Evolutionary conservation across 2,113 vertebrate genomes (phyloP), one percentile per base, ranked within the genome.

Genomic region (Chlamydotis undulata): DNA sequence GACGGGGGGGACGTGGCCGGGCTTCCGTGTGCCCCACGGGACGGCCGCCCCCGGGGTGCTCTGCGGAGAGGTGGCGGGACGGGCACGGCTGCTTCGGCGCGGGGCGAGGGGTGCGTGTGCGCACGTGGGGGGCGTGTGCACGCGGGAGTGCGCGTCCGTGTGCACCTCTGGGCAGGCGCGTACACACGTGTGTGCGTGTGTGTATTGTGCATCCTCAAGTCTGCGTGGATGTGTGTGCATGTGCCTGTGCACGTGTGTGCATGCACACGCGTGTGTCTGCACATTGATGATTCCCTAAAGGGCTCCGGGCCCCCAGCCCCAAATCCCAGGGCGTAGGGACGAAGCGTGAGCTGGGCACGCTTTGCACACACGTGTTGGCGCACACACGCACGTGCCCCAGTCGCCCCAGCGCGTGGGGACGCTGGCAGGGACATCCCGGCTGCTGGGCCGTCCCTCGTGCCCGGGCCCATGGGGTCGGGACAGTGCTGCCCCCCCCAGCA

Each of bases 251-350:
- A 33, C 6, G 1, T 6, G 41, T 47, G 52, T 68, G 63, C 28
- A 1, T 1, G 4, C 31, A 2, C 11, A 0, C 0, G 2, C 0
- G 11, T 2, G 22, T 8, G 12, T 35, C 3, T 15, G 50, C 4
- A 1, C 4, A 0, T 7, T 2, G 6, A 2, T 41, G 2, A 23
- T 4, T 43, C 22, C 6, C 68, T 4, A 1, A 29, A 41, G 43
- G 18, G 55, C 16, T 45, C 53, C 28, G 4, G 3, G 16, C 18
- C 43, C 65, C 52, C 53, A 24, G 39, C 15, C 37, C 45, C 79
- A 24, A 23, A 75, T 14, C 29, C 21, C 45, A 2, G 75, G 50
- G 26, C 17, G 23, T 26, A 7, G 33, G 28, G 33, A 33, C 12
- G 4, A 4, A 11, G 22, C 14, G 7, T 19, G 61, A 15, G 6